These are phyloP conservation scores for Phrynocephalus forsythii DNA, from an alignment of 2,797 vertebrate genomes.

Conservation along the genomic window DNA sequence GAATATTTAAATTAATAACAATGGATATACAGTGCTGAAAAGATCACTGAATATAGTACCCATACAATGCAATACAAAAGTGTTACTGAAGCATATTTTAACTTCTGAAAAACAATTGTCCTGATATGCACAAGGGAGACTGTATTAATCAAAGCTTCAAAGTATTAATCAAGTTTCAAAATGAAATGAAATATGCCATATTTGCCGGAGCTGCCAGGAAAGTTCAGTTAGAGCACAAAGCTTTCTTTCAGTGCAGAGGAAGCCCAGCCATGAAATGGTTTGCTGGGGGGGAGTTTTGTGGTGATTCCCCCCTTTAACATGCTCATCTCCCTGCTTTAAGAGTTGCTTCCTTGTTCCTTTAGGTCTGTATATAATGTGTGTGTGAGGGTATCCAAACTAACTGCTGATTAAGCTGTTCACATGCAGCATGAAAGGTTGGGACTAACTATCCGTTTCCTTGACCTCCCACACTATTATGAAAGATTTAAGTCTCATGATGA, in stretches of 20 bases:
- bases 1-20: no score
- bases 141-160: constrained; percentile 57
- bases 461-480: constrained; percentile 26
- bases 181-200: constrained; percentile 39
- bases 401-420: constrained; percentile 26
- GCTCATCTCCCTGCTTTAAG: constrained; percentile 45
- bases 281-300: constrained; percentile 12
- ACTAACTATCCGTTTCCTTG: constrained; percentile 24
- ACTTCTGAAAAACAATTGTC: constrained; percentile 50
- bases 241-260: constrained; percentile 56
- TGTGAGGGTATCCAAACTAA: background rate
- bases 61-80: no score
- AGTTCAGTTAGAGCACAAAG: constrained; percentile 54
- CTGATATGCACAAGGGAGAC: constrained; percentile 58
- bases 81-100: constrained; percentile 53
- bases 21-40: no score
- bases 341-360: constrained; percentile 46
- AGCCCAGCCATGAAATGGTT: constrained; percentile 58
- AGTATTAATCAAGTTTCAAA: constrained; percentile 31
- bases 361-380: background rate
- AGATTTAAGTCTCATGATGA: background rate
- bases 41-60: no score
- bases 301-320: constrained; percentile 7
- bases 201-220: constrained; percentile 47
- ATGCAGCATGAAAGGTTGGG: constrained; percentile 42